Evolutionary conservation across 2,113 vertebrate genomes (phyloP).

Genomic region (Etheostoma cragini): DNA sequence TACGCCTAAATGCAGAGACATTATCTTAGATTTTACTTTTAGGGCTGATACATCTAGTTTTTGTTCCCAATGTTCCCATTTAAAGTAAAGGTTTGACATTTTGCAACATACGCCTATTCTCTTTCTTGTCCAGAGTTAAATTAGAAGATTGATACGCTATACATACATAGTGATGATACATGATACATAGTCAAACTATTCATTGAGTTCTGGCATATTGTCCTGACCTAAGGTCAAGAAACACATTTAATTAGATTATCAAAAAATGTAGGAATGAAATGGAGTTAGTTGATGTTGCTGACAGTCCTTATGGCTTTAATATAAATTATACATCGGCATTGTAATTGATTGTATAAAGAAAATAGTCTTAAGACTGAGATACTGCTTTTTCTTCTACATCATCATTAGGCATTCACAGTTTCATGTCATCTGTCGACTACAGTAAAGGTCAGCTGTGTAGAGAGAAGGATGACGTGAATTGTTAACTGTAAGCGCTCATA

Average conservation of each 20-base stretch:
- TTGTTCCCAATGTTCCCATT: not conserved
- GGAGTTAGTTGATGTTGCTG: not conserved
- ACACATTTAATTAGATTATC: too few species aligned
- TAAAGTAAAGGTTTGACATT: not conserved
- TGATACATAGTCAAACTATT: not conserved
- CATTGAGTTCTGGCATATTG: not conserved
- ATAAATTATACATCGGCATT: not conserved
- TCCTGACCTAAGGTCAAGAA: not conserved
- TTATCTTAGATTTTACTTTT: not conserved
- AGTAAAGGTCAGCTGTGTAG: slow-evolving; percentile 68
- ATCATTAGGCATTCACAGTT: slow-evolving; percentile 12
- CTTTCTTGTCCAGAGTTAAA: not conserved
- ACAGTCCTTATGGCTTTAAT: not conserved
- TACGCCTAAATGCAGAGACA: not conserved
- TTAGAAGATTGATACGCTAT: not conserved
- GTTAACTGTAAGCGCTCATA: slow-evolving; percentile 44
- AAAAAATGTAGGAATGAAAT: not conserved
- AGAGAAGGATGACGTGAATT: slow-evolving; percentile 43
- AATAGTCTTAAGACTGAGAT: not conserved
- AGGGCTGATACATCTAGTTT: not conserved
- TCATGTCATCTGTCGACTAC: slow-evolving; percentile 49
- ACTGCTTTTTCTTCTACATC: slow-evolving; percentile 9
- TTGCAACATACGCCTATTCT: not conserved
- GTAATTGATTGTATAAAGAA: not conserved
- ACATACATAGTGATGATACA: too few species aligned